Evolutionary conservation across 2,888 invertebrate species (phyloP).

Genomic region (Microchrysa polita): DNA sequence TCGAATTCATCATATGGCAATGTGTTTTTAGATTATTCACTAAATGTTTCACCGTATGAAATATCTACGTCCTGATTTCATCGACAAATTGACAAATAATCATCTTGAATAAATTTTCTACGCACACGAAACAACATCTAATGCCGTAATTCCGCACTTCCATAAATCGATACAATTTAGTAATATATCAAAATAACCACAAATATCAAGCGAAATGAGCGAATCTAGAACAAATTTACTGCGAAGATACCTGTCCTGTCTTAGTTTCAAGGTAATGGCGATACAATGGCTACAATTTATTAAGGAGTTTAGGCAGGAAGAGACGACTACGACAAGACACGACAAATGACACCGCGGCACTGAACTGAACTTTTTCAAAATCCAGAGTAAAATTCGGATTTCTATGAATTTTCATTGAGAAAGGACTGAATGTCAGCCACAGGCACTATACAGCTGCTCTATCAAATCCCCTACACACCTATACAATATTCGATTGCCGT

Average conservation of each 20-base stretch:
- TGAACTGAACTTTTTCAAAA: constrained; percentile 45
- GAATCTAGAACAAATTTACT: not conserved
- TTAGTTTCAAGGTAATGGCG: constrained; percentile 1
- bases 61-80: no score
- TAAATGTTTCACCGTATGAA: no score
- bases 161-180: not conserved
- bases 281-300: constrained; percentile 29
- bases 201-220: not conserved
- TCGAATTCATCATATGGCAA: no score
- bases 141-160: not conserved
- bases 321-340: constrained; percentile 45
- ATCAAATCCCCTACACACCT: not conserved
- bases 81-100: no score
- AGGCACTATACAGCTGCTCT: not conserved
- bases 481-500: constrained; percentile 3
- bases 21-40: no score
- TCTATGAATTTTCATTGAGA: constrained; percentile 37
- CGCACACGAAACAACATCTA: not conserved
- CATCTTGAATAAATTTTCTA: not conserved
- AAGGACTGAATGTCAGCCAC: constrained; percentile 28
- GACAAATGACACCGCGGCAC: constrained; percentile 49
- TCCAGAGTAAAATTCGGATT: constrained; percentile 42
- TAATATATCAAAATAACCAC: not conserved
- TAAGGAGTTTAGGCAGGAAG: constrained; percentile 28
- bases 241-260: not conserved